Evolutionary conservation across 2,797 vertebrate genomes (phyloP).

Genomic region (Characodon lateralis): DNA sequence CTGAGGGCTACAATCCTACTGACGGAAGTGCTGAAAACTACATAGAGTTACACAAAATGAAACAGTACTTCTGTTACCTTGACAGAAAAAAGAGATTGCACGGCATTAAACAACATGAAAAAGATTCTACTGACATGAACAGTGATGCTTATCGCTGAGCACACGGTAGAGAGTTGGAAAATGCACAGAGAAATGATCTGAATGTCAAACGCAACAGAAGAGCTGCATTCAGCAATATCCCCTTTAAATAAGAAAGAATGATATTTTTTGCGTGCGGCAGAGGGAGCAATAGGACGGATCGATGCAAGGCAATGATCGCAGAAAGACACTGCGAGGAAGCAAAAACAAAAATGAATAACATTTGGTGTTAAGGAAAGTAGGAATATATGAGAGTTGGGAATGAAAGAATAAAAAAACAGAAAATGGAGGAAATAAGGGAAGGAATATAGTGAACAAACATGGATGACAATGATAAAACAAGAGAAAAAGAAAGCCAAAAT

Average conservation of each 20-base stretch:
- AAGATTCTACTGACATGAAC: constrained; percentile 40
- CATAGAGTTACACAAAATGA: constrained; percentile 37
- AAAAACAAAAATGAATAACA: constrained; percentile 26
- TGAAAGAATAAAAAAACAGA: background rate
- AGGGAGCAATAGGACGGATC: constrained; percentile 37
- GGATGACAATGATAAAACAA: constrained; percentile 10
- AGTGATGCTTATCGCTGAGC: constrained; percentile 33
- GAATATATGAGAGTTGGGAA: constrained; percentile 20
- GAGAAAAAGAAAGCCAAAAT: constrained; percentile 19
- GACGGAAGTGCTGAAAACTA: constrained; percentile 35
- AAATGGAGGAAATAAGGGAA: constrained; percentile 16
- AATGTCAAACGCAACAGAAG: constrained; percentile 35
- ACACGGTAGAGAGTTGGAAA: constrained; percentile 34
- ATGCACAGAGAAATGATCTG: constrained; percentile 40
- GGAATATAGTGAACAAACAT: constrained; percentile 28
- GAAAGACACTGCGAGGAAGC: constrained; percentile 28
- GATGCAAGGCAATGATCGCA: constrained; percentile 35
- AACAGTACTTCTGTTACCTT: constrained; percentile 56
- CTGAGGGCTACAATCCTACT: constrained; percentile 79
- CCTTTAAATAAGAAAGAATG: constrained; percentile 56
- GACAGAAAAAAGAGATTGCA: constrained; percentile 43
- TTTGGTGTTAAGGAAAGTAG: constrained; percentile 12
- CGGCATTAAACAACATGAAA: constrained; percentile 42
- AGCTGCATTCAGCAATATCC: constrained; percentile 56
- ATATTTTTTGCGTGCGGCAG: constrained; percentile 69